Evolutionary conservation across 2,113 vertebrate genomes (phyloP).

Genomic region (Oceanites oceanicus): DNA sequence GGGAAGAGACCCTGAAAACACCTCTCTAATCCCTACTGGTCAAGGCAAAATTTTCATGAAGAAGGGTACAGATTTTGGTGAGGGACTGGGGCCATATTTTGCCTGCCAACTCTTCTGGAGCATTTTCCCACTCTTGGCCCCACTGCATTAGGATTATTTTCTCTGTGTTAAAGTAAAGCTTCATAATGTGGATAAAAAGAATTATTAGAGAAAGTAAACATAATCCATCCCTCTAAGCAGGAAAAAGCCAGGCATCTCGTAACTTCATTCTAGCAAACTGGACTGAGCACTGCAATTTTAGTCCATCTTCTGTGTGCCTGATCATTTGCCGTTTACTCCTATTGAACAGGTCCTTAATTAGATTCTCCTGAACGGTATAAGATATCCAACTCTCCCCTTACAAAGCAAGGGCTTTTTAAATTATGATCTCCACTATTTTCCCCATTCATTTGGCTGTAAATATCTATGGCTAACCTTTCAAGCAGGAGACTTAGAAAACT

Average conservation of each 20-base stretch:
- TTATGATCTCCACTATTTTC: neutral
- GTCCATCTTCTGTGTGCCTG: neutral
- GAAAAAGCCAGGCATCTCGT: neutral
- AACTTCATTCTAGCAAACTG: neutral
- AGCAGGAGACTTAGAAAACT: constrained; percentile 27
- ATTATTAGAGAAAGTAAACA: neutral
- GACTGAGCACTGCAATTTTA: neutral
- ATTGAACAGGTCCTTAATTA: constrained; percentile 35
- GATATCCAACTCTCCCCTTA: neutral
- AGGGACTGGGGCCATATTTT: neutral
- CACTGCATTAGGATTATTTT: neutral
- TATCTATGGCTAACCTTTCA: constrained; percentile 27
- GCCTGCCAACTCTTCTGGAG: neutral
- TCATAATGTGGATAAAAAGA: neutral
- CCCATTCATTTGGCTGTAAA: constrained; percentile 16
- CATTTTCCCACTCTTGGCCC: neutral
- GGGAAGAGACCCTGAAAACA: neutral
- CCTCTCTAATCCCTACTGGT: neutral
- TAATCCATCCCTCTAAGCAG: neutral
- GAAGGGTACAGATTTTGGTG: neutral
- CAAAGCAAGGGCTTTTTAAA: neutral
- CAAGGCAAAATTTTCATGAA: neutral
- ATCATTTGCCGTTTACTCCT: constrained; percentile 29
- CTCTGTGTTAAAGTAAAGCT: constrained; percentile 7
- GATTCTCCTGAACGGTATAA: neutral